Base-by-base conservation (phyloP, 2,797 vertebrate species). In the Emydoidea blandingii region DNA sequence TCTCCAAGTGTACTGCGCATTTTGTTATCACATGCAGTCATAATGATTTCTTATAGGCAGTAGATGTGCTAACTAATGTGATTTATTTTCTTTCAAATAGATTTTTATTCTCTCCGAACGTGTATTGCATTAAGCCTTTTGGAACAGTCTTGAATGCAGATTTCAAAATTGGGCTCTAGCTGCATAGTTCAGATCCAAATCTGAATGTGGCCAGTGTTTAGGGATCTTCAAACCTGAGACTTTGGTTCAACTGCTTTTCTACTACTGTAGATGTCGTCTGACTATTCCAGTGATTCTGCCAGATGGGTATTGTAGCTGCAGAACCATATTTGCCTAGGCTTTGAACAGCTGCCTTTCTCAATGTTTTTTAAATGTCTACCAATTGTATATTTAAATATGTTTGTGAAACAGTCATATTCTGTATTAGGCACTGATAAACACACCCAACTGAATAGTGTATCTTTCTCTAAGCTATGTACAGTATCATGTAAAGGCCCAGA, bases 1-100 rank as follows among this genome's bases (percentile, higher is more conserved):
- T 8, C 87, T 94, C 54, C 27, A 83, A 95, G 94, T 41, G 89
- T 85, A 37, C 76, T 85, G 96, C 91, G 91, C 91, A 44, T 92
- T 97, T 94, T 98, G 96, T 97, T 95, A 11, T 87, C 90, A 50
- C 83, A 49, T 53, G 21, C 19, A 8, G 0, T 31, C 81, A 53
- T 82, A 27, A 15, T 37, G 23, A 79, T 29, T 80, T 78, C 91
- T 27, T 52, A 4, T 3, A 49, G 29, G 84, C 65, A 68, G 52
- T 72, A 41, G 68, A 72, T 72, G 37, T 82, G 31, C 54, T 53
- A 88, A 88, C 23, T n/a, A 1, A 86, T 2, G 19, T 41, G 65
- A 79, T 53, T 92, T 52, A 18, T 54, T 11, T 47, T 92, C 41
- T 12, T 62, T 15, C 6, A 52, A 1, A 27, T 37, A 59, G 37